A percentile compares a stretch with the other conserved stretches of the same genome.
phyloP scores from a whole-genome alignment of 2,797 vertebrate species.

The Perodicticus potto region DNA sequence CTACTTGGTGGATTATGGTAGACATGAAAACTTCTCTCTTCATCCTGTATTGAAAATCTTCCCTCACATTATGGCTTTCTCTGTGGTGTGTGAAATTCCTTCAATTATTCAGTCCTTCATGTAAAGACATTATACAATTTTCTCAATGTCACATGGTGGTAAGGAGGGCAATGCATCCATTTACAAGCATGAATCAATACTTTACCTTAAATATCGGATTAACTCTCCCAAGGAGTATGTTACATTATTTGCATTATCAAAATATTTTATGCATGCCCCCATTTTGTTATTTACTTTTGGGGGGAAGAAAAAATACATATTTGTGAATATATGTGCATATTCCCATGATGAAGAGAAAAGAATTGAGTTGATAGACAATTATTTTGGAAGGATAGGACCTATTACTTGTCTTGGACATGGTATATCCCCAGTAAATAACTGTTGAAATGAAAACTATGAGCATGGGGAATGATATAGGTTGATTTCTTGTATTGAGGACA shows the following conservation, averaged over 20 bases:
- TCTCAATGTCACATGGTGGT: not conserved
- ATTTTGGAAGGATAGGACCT: not conserved
- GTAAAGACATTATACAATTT: not conserved
- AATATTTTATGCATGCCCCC: not conserved
- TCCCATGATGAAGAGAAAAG: not conserved
- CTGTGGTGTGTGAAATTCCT: not conserved
- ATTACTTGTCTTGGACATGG: not conserved
- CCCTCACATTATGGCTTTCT: not conserved
- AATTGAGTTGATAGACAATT: not conserved
- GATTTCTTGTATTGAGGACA: not conserved
- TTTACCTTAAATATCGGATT: not conserved
- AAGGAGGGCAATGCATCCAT: not conserved
- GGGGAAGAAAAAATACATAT: not conserved
- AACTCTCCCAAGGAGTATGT: not conserved
- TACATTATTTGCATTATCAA: not conserved
- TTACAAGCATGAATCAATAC: not conserved
- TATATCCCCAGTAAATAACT: not conserved
- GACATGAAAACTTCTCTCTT: not conserved
- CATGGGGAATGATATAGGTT: not conserved
- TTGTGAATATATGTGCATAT: not conserved
- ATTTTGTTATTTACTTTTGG: not conserved
- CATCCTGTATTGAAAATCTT: not conserved
- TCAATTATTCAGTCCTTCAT: not conserved
- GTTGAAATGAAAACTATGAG: not conserved
- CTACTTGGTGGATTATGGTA: not conserved